Evolutionary conservation across 2,113 vertebrate species (phyloP), one percentile per base, ranked within the genome.

Genomic region (Paramormyrops kingsleyae): DNA sequence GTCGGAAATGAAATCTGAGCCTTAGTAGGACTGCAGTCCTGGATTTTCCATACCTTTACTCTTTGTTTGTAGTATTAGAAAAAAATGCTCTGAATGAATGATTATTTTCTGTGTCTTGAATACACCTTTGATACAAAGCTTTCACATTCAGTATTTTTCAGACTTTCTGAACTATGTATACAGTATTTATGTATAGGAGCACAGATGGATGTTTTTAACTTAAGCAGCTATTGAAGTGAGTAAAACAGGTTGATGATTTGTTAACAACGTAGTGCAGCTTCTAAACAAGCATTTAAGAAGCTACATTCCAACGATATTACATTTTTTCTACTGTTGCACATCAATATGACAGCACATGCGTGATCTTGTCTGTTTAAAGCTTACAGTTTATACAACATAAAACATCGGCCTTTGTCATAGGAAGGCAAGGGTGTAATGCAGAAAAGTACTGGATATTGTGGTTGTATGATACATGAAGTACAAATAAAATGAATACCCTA

Each of bases 1-100:
- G 93, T 94, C 93, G 93, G 94, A 93, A 91, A 92, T 92, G 91
- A 93, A 94, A 94, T 91, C 90, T 93, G 93, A 95, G 92, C 92
- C 92, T 90, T 83, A 90, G 88, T 91, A 88, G 91, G 93, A 94
- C 89, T 91, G 94, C 90, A 83, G 90, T 91, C 85, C 89, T 91
- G 92, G 90, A 93, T 92, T 91, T 93, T 62, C 90, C 91, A 88
- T 90, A 83, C 21, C 89, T 91, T 89, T 84, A 89, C 62, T 42
- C 56, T 31, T 53, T 86, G 80, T 77, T 90, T 77, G 83, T 92
- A 90, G 91, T 92, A 80, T 83, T 90, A 90, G 77, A 91, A 92
- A 94, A 89, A 89, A n/a, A n/a, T 49, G 3, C 47, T 93, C 90
- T 91, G 91, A 21, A 91, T 91, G 90, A 92, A 10, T 91, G 90